A percentile compares a stretch with the other conserved stretches of the same genome.
Evolutionary conservation across 2,113 vertebrate genomes (phyloP).

Genomic region (Perca flavescens): DNA sequence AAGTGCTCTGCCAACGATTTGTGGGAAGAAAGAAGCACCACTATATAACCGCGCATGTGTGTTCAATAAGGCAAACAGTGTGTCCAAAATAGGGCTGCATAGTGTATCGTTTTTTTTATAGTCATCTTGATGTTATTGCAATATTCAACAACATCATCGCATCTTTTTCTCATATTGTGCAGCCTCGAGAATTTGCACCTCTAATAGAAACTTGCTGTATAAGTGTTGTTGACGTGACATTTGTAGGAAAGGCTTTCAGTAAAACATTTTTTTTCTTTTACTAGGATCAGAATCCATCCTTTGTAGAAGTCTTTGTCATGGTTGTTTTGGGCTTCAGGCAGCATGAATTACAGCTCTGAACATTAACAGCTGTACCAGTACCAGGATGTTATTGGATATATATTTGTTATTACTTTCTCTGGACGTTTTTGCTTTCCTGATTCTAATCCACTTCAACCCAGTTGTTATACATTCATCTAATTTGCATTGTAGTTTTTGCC

Average conservation of each 20-base stretch:
- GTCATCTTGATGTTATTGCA: no score
- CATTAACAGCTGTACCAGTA: constrained; percentile 14
- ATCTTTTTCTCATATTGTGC: no score
- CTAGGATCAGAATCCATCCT: background rate
- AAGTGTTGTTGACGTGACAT: background rate
- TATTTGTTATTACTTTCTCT: no score
- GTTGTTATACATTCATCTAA: constrained; percentile 1
- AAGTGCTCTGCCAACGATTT: no score
- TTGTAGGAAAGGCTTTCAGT: background rate
- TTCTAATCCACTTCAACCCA: background rate
- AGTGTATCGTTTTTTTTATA: no score
- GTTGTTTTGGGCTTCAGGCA: constrained; percentile 10
- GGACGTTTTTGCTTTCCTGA: background rate
- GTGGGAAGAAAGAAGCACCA: no score
- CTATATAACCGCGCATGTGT: no score
- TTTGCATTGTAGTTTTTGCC: background rate
- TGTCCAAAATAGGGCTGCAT: no score
- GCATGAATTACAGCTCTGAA: constrained; percentile 14
- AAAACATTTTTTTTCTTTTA: background rate
- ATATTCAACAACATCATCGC: no score
- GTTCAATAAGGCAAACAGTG: background rate
- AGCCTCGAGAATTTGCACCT: no score
- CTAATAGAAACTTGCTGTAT: no score
- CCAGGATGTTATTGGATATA: background rate
- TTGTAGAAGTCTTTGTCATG: background rate